phyloP scores from a whole-genome alignment of 2,113 vertebrate genomes.

The Bambusicola thoracicus region DNA sequence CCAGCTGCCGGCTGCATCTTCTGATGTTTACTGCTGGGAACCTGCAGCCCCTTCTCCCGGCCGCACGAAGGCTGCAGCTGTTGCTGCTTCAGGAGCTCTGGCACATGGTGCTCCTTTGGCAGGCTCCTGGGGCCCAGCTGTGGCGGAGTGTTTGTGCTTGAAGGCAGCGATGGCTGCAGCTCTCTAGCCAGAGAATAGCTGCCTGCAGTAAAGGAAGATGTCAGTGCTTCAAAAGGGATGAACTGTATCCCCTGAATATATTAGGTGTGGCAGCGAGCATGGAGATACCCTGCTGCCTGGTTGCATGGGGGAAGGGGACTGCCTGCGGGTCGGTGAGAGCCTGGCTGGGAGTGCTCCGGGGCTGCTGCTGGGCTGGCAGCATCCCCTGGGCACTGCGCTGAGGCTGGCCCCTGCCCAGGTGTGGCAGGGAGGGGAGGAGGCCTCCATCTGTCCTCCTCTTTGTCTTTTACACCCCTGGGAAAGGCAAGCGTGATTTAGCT shows the following conservation, averaged over 20 bases:
- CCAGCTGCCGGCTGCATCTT: slow-evolving; percentile 39
- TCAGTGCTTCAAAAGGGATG: not conserved
- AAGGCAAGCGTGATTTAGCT: slow-evolving; percentile 37
- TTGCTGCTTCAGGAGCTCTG: not conserved
- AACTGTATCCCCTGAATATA: not conserved
- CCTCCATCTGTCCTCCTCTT: slow-evolving; percentile 56
- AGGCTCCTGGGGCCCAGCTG: not conserved
- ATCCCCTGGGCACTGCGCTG: not conserved
- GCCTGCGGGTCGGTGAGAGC: not conserved
- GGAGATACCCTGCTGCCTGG: not conserved
- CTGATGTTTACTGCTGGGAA: slow-evolving; percentile 19
- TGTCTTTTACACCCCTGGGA: slow-evolving; percentile 54
- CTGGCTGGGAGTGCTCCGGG: not conserved
- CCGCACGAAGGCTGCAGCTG: not conserved
- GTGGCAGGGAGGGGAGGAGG: slow-evolving; percentile 2
- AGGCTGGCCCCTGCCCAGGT: slow-evolving; percentile 53
- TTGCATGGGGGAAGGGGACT: not conserved
- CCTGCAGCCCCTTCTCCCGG: not conserved
- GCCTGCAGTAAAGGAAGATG: not conserved
- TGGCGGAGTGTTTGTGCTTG: not conserved
- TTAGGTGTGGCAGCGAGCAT: not conserved
- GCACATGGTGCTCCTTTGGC: not conserved
- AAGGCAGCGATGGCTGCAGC: not conserved
- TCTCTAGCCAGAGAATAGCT: not conserved
- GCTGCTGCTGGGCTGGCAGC: not conserved